These are phyloP conservation scores for Rhopilema esculentum DNA, from an alignment of 30 jellyfish, hydroid and myxozoan species.

Conservation along the genomic window DNA sequence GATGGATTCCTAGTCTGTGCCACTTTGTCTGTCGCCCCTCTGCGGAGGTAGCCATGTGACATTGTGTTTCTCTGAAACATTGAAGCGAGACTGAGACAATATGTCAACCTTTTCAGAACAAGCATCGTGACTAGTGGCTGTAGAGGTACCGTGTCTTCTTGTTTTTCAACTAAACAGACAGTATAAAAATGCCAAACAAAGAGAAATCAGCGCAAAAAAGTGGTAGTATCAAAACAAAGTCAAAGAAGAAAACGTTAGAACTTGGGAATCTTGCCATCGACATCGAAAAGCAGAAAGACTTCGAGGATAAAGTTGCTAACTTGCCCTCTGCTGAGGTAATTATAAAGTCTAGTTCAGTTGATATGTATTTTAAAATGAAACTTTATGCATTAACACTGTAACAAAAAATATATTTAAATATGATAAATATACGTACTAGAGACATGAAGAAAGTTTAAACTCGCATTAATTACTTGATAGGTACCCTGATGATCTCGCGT, in stretches of 20 bases:
- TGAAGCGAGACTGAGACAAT: not conserved
- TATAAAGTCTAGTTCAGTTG: not conserved
- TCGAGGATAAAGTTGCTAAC: slow-evolving; percentile 31
- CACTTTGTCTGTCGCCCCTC: no score
- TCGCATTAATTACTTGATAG: no score
- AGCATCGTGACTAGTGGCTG: no score
- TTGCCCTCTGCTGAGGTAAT: slow-evolving; percentile 52
- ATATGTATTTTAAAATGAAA: not conserved
- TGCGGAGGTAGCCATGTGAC: no score
- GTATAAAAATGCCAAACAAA: not conserved
- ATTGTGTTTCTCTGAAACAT: no score
- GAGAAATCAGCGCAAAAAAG: not conserved
- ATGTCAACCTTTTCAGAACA: not conserved
- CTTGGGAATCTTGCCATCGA: slow-evolving; percentile 55
- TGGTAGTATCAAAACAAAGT: not conserved
- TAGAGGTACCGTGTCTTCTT: no score
- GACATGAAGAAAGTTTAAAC: no score
- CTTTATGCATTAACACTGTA: not conserved
- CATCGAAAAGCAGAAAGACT: slow-evolving; percentile 60
- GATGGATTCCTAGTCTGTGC: no score
- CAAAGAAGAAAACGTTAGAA: not conserved
- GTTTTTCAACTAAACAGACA: no score
- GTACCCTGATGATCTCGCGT: no score
- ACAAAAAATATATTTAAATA: not conserved
- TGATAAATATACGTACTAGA: no score